Percentiles rank a stretch among this genome's conserved stretches.
Conservation (phyloP, 2,797 vertebrate species). For the Moxostoma hubbsi region DNA sequence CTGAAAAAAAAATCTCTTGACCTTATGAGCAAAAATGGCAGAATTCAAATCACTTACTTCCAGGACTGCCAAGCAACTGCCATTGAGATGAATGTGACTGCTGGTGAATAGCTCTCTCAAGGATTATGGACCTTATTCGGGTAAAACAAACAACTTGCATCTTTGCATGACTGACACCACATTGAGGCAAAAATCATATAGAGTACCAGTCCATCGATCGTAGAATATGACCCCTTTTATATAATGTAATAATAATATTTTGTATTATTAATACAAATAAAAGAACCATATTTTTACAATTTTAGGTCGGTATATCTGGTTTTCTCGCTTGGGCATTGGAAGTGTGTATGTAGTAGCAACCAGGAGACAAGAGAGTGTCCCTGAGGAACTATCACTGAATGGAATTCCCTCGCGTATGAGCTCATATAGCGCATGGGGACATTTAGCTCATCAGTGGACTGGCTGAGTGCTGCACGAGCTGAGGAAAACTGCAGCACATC, state of each 20-base stretch:
- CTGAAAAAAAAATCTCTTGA: too few species aligned
- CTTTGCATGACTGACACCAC: neutral
- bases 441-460: slow-evolving; percentile 41
- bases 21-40: too few species aligned
- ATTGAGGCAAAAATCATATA: neutral
- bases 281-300: neutral
- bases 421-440: slow-evolving; percentile 22
- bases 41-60: too few species aligned
- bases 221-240: neutral
- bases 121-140: too few species aligned
- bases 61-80: too few species aligned
- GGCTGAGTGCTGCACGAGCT: slow-evolving; percentile 26
- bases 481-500: slow-evolving; percentile 60
- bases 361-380: neutral
- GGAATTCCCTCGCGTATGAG: slow-evolving; percentile 34
- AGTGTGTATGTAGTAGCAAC: slow-evolving; percentile 11
- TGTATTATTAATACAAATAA: neutral
- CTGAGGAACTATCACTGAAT: slow-evolving; percentile 24
- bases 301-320: neutral
- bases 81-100: too few species aligned
- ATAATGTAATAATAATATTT: neutral
- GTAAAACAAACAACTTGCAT: neutral
- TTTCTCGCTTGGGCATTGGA: neutral
- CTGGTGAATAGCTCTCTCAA: too few species aligned
- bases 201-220: neutral